A percentile compares a stretch with the other conserved stretches of the same genome.
Evolutionary conservation across 2,113 vertebrate species (phyloP).

Genomic region (Carassius auratus): DNA sequence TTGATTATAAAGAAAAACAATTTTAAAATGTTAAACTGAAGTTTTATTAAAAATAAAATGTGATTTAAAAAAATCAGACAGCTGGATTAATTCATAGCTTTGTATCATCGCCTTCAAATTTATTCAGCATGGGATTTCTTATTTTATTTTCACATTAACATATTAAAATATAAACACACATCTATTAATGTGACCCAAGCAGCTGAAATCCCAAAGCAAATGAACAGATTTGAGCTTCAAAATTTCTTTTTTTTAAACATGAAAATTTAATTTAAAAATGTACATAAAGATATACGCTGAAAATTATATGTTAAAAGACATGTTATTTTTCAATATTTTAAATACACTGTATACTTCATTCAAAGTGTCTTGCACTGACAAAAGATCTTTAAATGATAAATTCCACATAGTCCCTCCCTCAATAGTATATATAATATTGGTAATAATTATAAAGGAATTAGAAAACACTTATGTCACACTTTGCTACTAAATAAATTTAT

Average conservation of each 20-base stretch:
- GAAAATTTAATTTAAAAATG: not conserved
- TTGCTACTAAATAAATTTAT: not conserved
- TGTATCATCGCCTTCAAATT: not conserved
- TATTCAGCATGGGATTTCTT: not conserved
- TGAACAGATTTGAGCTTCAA: not conserved
- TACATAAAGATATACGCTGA: no score
- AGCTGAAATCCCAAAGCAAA: not conserved
- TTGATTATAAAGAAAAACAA: slow-evolving; percentile 51
- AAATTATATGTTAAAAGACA: no score
- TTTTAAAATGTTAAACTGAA: slow-evolving; percentile 43
- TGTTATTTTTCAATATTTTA: not conserved
- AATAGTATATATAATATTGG: not conserved
- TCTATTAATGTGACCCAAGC: not conserved
- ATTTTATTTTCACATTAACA: not conserved
- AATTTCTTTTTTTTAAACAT: not conserved
- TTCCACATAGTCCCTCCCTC: not conserved
- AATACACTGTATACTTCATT: not conserved
- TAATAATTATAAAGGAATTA: not conserved
- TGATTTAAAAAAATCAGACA: not conserved
- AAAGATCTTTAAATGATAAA: not conserved
- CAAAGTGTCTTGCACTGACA: not conserved
- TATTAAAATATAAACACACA: not conserved
- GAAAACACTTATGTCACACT: not conserved
- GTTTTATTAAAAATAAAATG: slow-evolving; percentile 51
- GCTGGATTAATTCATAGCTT: slow-evolving; percentile 31